phyloP scores from a whole-genome alignment of 2,113 vertebrate genomes.

The Emberiza fucata region DNA sequence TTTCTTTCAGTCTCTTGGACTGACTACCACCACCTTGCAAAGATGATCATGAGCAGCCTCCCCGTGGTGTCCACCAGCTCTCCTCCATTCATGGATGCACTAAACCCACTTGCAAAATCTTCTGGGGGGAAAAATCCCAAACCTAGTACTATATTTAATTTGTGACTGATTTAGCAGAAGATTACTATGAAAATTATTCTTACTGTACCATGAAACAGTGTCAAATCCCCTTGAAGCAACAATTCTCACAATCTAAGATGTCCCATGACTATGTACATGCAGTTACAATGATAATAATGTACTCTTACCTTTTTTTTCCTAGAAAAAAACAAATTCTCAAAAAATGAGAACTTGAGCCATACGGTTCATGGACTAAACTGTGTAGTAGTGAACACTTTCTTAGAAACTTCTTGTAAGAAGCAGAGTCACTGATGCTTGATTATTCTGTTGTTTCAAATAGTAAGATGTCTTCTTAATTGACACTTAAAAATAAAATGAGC shows the following conservation, averaged over 20 bases:
- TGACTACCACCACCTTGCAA: background rate
- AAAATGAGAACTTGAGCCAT: background rate
- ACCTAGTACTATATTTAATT: background rate
- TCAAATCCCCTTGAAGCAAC: background rate
- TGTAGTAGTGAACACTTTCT: background rate
- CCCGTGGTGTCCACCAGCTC: background rate
- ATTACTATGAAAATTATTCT: background rate
- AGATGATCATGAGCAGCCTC: background rate
- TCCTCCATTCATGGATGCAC: background rate
- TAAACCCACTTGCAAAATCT: background rate
- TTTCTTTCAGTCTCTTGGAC: background rate
- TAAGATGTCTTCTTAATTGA: background rate
- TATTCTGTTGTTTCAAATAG: background rate
- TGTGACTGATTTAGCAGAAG: background rate
- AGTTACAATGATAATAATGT: background rate
- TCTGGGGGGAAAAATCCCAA: accelerated
- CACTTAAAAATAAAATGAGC: background rate
- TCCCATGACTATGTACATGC: accelerated
- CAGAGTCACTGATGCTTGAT: background rate
- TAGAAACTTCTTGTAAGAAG: background rate
- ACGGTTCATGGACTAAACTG: background rate
- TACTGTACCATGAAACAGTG: background rate
- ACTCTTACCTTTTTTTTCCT: background rate
- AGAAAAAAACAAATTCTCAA: background rate
- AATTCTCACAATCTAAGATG: background rate